Base-by-base conservation (phyloP, 2,797 vertebrate species). In the Passerculus sandwichensis region DNA sequence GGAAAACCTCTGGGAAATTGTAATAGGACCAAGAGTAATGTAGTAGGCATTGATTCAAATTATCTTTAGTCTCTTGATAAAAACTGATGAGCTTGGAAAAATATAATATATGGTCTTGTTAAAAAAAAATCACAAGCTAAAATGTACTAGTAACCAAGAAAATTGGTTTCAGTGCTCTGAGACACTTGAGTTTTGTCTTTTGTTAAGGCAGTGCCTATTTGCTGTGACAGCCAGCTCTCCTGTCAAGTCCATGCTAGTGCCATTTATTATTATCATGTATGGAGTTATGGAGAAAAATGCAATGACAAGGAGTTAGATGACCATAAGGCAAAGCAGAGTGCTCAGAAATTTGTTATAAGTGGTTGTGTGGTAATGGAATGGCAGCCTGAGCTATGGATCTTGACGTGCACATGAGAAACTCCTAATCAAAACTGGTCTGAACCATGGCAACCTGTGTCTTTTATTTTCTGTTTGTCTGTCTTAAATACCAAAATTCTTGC, bases 1-100 rank as follows among this genome's bases (percentile, higher is more conserved):
- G 29, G 8, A 50, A 82, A 64, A 85, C 18, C 38, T 32, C 5
- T 53, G 23, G 21, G 13, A 62, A 82, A 74, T 67, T 92, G 78
- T 65, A 93, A 56, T 16, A 74, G 13, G 47, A 51, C 4, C 6
- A 66, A 61, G 48, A 53, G 30, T 60, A 59, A 88, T 11, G 14
- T 69, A 38, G 83, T 44, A 76, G 38, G 34, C 30, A 77, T 36
- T 75, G 66, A 26, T 67, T 62, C 86, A 91, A 67, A 73, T 80
- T 53, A 80, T 48, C 70, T 84, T 80, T 32, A 81, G 57, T 88
- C 51, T 90, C 53, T 70, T 91, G 71, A 88, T 48, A 94, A 92
- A 97, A 93, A 85, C 45, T 74, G 64, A 77, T 75, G 40, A 86
- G 18, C 30, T 80, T 44, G 71, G 40, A 75, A 60, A 72, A 72